phyloP scores from a whole-genome alignment of 2,797 vertebrate genomes.

The Periophthalmus magnuspinnatus region DNA sequence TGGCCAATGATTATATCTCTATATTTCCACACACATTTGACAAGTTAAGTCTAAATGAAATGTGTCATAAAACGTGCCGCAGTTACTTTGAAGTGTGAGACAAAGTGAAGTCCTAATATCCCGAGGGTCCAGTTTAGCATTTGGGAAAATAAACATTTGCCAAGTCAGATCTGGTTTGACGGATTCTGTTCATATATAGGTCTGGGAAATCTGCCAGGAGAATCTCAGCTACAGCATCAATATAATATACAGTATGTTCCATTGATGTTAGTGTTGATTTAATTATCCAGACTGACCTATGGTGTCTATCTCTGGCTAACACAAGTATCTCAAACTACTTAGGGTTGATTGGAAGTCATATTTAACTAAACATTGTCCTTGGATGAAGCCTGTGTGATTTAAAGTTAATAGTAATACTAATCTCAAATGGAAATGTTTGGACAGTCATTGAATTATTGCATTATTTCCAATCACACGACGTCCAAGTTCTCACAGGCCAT shows the following conservation, averaged over 20 bases:
- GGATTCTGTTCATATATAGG: constrained; percentile 47
- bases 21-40: constrained; percentile 15
- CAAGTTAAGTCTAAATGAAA: constrained; percentile 31
- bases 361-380: constrained; percentile 21
- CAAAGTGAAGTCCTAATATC: constrained; percentile 69
- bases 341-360: constrained; percentile 21
- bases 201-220: constrained; percentile 59
- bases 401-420: constrained; percentile 1
- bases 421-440: constrained; percentile 3
- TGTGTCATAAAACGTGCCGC: constrained; percentile 54
- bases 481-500: background rate
- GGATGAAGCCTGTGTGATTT: constrained; percentile 12
- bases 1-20: background rate
- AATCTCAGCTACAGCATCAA: constrained; percentile 65
- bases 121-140: constrained; percentile 68
- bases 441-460: background rate
- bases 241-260: constrained; percentile 42
- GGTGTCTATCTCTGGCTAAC: constrained; percentile 27
- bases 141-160: constrained; percentile 76
- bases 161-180: constrained; percentile 67
- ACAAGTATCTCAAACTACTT: background rate
- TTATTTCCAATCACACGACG: background rate
- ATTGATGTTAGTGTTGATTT: constrained; percentile 47
- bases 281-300: constrained; percentile 35
- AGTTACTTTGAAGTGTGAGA: constrained; percentile 71